phyloP scores from a whole-genome alignment of 2,888 invertebrate genomes.

The Xanthorhoe designata region DNA sequence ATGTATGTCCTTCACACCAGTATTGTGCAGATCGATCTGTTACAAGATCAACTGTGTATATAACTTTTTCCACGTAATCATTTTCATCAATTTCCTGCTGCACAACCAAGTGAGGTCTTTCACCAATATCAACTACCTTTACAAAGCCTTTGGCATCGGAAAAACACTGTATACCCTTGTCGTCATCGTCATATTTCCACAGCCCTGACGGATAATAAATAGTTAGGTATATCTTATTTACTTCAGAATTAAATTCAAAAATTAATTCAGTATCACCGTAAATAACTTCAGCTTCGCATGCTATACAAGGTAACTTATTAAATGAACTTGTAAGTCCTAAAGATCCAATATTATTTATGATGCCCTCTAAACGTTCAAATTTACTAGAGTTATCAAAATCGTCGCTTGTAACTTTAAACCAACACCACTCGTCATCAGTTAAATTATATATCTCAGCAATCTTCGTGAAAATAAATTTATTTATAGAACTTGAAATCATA shows the following conservation, averaged over 20 bases:
- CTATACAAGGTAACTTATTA: slow-evolving; percentile 66
- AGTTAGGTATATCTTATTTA: slow-evolving; percentile 73
- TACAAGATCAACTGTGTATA: slow-evolving; percentile 82
- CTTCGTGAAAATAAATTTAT: slow-evolving; percentile 68
- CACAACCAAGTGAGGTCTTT: slow-evolving; percentile 57
- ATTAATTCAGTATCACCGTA: slow-evolving; percentile 64
- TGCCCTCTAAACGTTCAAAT: slow-evolving; percentile 46
- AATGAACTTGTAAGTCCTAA: slow-evolving; percentile 56
- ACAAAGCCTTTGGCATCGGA: slow-evolving; percentile 85
- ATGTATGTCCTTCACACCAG: slow-evolving; percentile 87
- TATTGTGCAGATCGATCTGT: slow-evolving; percentile 86
- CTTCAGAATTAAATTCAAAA: slow-evolving; percentile 64
- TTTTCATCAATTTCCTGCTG: slow-evolving; percentile 28
- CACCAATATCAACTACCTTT: slow-evolving; percentile 72
- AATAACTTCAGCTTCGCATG: slow-evolving; percentile 66
- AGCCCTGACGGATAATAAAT: slow-evolving; percentile 85
- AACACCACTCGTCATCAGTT: slow-evolving; percentile 65
- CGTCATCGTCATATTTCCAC: slow-evolving; percentile 75
- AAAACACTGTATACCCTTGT: slow-evolving; percentile 86
- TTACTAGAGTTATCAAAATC: background rate
- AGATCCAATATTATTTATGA: slow-evolving; percentile 67
- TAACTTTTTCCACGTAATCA: slow-evolving; percentile 62
- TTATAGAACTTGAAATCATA: slow-evolving; percentile 58
- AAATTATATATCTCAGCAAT: slow-evolving; percentile 59
- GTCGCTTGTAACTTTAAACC: slow-evolving; percentile 55